phyloP scores from a whole-genome alignment of 2,797 vertebrate species.

The Aplochiton taeniatus region DNA sequence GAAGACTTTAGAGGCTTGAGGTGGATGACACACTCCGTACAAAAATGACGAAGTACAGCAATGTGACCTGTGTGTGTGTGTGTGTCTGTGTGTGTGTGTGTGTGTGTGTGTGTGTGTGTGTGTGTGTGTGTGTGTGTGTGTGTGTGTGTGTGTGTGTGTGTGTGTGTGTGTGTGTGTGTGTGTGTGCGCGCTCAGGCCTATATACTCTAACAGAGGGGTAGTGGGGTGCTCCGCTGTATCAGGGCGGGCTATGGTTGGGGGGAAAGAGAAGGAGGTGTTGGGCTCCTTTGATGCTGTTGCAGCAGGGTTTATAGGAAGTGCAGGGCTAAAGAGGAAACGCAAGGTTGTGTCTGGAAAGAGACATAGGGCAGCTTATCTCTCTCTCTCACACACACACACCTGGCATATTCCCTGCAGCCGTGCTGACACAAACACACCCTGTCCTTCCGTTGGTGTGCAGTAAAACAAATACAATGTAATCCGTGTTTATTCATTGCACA shows the following conservation, averaged over 20 bases:
- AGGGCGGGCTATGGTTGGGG: not conserved
- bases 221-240: no score
- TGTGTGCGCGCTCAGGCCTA: not conserved
- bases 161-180: conserved; percentile 6
- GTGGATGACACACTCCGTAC: conserved; percentile 17
- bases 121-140: not conserved
- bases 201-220: no score
- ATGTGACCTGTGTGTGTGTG: conserved; percentile 18
- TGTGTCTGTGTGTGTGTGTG: not conserved
- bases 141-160: not conserved
- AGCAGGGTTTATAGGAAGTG: conserved; percentile 22
- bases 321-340: conserved; percentile 36
- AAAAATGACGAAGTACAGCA: conserved; percentile 33
- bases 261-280: conserved; percentile 25
- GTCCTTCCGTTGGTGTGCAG: conserved; percentile 35
- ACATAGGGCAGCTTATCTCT: conserved; percentile 24
- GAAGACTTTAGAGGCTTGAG: not conserved
- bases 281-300: conserved; percentile 40
- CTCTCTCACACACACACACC: conserved; percentile 32
- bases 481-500: conserved; percentile 16
- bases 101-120: not conserved
- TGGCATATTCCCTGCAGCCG: conserved; percentile 48
- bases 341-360: conserved; percentile 43
- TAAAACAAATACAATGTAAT: conserved; percentile 10
- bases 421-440: conserved; percentile 49